phyloP scores from a whole-genome alignment of 2,888 invertebrate species.

The Ephialtes manifestator region DNA sequence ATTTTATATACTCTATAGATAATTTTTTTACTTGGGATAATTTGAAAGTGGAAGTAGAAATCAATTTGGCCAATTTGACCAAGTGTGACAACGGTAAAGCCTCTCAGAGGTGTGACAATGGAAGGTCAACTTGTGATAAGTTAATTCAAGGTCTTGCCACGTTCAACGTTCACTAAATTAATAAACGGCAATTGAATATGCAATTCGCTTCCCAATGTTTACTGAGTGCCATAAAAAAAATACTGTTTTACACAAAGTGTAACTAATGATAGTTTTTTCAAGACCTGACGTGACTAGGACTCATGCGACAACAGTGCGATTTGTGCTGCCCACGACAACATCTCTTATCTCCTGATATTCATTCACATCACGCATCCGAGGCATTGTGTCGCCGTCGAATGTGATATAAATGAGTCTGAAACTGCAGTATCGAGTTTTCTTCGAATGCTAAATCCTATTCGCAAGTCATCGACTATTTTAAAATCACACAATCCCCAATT shows the following conservation, averaged over 20 bases:
- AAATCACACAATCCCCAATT: background rate
- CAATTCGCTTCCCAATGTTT: background rate
- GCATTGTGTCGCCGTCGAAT: slow-evolving; percentile 21
- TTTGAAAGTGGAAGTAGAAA: too few species aligned
- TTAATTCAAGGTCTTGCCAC: background rate
- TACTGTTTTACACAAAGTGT: background rate
- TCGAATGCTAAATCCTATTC: background rate
- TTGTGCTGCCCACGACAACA: slow-evolving; percentile 40
- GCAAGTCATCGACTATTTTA: background rate
- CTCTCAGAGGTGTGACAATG: too few species aligned
- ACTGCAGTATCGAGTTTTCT: background rate
- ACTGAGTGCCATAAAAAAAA: background rate
- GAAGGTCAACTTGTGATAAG: background rate
- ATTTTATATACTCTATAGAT: too few species aligned
- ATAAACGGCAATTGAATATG: background rate
- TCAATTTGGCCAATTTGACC: too few species aligned
- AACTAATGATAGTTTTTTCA: background rate
- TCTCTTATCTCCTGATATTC: slow-evolving; percentile 38
- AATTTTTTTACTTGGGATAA: too few species aligned
- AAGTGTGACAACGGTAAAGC: too few species aligned
- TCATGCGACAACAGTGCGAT: slow-evolving; percentile 38
- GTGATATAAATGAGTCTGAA: background rate
- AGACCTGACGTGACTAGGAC: slow-evolving; percentile 25
- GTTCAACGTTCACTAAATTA: background rate
- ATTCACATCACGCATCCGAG: slow-evolving; percentile 35